Conservation (phyloP, 2,888 invertebrate species). For the Oligia fasciuncula region DNA sequence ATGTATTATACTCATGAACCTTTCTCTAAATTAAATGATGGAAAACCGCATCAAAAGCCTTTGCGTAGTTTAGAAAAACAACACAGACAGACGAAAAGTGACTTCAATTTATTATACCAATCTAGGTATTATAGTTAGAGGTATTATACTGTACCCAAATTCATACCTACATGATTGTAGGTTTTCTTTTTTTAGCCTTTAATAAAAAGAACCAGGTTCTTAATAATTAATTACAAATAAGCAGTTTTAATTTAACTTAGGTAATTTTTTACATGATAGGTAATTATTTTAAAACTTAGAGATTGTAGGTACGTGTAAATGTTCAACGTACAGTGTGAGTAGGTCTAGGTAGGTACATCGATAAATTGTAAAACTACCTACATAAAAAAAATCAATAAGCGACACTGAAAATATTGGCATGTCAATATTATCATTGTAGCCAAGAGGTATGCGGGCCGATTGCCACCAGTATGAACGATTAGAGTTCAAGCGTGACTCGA, state of each 20-base stretch:
- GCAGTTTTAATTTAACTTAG: too few species aligned
- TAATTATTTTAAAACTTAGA: too few species aligned
- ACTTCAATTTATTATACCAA: neutral
- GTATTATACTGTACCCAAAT: too few species aligned
- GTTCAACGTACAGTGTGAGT: too few species aligned
- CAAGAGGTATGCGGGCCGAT: constrained; percentile 39
- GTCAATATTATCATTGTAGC: constrained; percentile 22
- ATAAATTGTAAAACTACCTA: constrained; percentile 3
- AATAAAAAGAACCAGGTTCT: too few species aligned
- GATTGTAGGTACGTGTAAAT: too few species aligned
- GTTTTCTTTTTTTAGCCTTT: too few species aligned
- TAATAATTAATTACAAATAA: too few species aligned
- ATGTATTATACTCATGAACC: neutral
- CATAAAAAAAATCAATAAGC: constrained; percentile 13
- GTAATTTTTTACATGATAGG: too few species aligned
- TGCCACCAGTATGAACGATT: constrained; percentile 4
- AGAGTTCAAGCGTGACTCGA: constrained; percentile 10
- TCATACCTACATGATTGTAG: too few species aligned
- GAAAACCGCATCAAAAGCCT: neutral
- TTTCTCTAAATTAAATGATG: neutral
- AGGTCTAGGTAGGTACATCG: neutral
- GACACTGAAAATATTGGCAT: constrained; percentile 2
- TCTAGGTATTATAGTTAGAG: too few species aligned
- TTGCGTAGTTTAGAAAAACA: neutral
- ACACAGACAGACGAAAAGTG: neutral